These are phyloP conservation scores for Aurelia aurita DNA, from an alignment of 30 jellyfish, hydroid and myxozoan genomes.

Conservation along the genomic window DNA sequence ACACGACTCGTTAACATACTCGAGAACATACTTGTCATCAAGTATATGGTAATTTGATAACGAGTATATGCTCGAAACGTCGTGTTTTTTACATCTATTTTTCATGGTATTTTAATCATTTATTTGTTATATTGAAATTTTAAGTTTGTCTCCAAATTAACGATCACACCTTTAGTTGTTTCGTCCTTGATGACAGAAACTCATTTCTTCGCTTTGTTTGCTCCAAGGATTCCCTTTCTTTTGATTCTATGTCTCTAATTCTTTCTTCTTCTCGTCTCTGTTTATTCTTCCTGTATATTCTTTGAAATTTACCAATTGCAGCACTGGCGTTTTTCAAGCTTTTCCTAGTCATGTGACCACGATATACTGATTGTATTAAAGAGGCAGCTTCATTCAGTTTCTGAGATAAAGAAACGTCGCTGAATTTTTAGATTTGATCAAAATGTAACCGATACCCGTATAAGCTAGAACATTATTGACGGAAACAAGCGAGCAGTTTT, in stretches of 20 bases:
- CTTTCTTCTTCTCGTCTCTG: conserved; percentile 13
- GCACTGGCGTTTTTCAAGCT: conserved; percentile 34
- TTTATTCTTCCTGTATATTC: conserved; percentile 55
- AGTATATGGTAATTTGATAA: too few species aligned
- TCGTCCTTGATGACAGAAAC: conserved; percentile 64
- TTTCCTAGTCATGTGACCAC: conserved; percentile 72
- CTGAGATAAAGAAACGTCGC: conserved; percentile 2
- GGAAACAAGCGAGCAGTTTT: too few species aligned
- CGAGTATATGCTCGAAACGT: too few species aligned
- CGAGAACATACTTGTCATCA: too few species aligned
- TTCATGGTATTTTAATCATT: too few species aligned
- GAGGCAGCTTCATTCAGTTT: conserved; percentile 74
- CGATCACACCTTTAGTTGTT: conserved; percentile 61
- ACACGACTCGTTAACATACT: too few species aligned
- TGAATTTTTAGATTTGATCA: too few species aligned
- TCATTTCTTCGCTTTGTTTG: conserved; percentile 62
- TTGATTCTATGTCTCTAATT: conserved; percentile 6
- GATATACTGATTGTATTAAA: conserved; percentile 69
- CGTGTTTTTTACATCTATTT: too few species aligned
- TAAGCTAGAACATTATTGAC: neutral
- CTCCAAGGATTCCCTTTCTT: conserved; percentile 31
- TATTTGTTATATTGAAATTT: too few species aligned
- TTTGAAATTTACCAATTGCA: conserved; percentile 75
- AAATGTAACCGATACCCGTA: neutral
- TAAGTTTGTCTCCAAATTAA: neutral